Evolutionary conservation across 2,113 vertebrate species (phyloP), one percentile per base, ranked within the genome.

Genomic region (Bombycilla garrulus): DNA sequence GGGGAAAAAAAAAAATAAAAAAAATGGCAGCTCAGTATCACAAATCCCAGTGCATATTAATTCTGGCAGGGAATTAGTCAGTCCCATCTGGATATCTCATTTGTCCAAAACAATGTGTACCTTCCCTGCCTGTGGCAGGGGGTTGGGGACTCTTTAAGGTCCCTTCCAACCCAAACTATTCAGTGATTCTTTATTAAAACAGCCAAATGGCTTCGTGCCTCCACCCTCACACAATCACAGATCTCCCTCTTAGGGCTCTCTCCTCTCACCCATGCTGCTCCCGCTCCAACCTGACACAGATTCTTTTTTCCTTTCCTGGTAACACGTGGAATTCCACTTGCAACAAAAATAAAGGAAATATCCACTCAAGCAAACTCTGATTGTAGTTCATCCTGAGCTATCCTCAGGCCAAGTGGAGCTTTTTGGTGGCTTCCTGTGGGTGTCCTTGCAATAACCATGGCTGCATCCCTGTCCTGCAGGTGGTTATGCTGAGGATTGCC

Each of bases 401-500:
- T 87, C 81, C 71, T 72, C 56, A 53, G 57, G 71, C 48, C 36
- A 86, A 82, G 38, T 51, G 45, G 62, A 47, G 58, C 13, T 42
- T 53, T 79, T 38, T 16, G 47, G 3, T 3, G 18, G 23, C 19
- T 69, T 42, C 45, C 38, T 38, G 23, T 45, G 23, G 23, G 22
- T 78, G 7, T 69, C 67, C 73, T 53, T 38, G 20, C 35, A 61
- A 62, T 94, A 42, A 96, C 66, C 38, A 3, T 2, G 21, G 64
- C 76, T 90, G 57, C 42, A 4, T 88, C 72, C 70, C 31, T 92
- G 36, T 92, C 35, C 60, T 72, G 11, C 81, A 99, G 99, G 98
- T 79, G 98, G 98, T 1, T 96, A 92, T 58, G 98, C 98, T 56
- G 93, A 86, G 20, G 98, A 99, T n/a, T 98, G 98, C 11, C 97